Evolutionary conservation across 1,140 invertebrate species (phyloP), one percentile per base, ranked within the genome.

Genomic region (Brachionus plicatilis): DNA sequence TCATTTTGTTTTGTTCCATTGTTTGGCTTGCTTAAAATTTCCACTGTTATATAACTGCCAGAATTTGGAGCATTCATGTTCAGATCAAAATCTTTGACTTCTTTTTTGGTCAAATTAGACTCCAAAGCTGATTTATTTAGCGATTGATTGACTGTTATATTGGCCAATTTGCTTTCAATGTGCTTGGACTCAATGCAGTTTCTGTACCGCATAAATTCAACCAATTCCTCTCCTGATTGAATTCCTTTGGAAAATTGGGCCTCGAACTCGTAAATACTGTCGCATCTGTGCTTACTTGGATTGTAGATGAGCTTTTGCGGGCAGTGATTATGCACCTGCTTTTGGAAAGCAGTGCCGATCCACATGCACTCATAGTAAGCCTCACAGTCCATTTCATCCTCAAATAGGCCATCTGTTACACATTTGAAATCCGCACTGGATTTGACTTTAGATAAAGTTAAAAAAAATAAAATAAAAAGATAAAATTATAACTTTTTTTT

Each of bases 351-450:
- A 14, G 82, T 84, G 7, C 82, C 82, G 9, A 72, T 70, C 82
- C 82, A 84, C 33, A 70, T 53, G 17, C 82, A 84, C 53, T 84
- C 82, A 70, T 43, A 84, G 17, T 84, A 84, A 3, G 14, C 47
- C 27, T 84, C 27, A 12, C 82, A 84, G 45, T 84, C 37, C n/a
- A 47, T 70, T 56, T 43, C 66, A 17, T 84, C 66, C 45, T 84
- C 60, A 56, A 70, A 84, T 12, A 84, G 43, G 14, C 82, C 82
- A 60, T 84, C 82, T 45, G 43, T 75, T 0, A 56, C n/a, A 84
- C 82, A 84, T 70, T 70, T 70, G 12, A 82, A 82, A n/a, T 82
- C 41, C 12, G 53, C 14, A 7, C 9, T 24, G 20, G 43, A 47
- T 33, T 50, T 50, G 6, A 47, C 72, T 76, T 76, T 11, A 53